Conservation (phyloP, 2,113 vertebrate genomes). For the Eulacestoma nigropectus region DNA sequence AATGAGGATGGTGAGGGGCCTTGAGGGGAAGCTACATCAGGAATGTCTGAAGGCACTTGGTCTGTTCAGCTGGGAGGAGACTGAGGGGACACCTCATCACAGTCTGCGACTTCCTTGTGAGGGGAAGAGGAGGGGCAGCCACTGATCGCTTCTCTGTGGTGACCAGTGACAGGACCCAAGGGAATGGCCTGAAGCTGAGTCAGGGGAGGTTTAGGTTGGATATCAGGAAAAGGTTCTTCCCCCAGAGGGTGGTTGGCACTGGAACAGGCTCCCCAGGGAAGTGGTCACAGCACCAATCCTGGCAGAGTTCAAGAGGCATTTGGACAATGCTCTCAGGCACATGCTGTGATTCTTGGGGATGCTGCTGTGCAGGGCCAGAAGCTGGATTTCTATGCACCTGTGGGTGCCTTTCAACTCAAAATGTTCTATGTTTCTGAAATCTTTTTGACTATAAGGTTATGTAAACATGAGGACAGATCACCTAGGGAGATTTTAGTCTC, state of each 20-base stretch:
- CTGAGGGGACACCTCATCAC: neutral
- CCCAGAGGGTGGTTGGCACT: accelerated
- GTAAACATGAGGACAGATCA: neutral
- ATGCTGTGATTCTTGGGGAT: neutral
- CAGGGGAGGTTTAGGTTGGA: accelerated
- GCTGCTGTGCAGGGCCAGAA: neutral
- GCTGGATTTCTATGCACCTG: neutral
- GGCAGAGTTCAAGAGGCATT: accelerated
- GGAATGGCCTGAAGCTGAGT: neutral
- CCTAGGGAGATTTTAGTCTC: neutral
- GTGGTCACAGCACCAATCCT: neutral
- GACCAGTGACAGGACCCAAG: accelerated
- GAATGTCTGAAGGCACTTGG: accelerated
- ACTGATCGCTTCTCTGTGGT: neutral
- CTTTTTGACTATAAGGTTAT: neutral
- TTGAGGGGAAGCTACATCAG: accelerated
- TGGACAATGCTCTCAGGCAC: neutral
- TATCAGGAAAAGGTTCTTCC: neutral
- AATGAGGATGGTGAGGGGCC: neutral
- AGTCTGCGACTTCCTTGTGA: accelerated
- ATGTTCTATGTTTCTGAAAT: neutral
- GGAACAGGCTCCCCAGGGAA: neutral
- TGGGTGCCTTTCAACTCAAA: neutral
- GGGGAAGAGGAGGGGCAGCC: neutral
- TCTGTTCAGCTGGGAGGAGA: neutral